phyloP scores from a whole-genome alignment of 30 jellyfish, hydroid and myxozoan species.

The Nemopilema nomurai region DNA sequence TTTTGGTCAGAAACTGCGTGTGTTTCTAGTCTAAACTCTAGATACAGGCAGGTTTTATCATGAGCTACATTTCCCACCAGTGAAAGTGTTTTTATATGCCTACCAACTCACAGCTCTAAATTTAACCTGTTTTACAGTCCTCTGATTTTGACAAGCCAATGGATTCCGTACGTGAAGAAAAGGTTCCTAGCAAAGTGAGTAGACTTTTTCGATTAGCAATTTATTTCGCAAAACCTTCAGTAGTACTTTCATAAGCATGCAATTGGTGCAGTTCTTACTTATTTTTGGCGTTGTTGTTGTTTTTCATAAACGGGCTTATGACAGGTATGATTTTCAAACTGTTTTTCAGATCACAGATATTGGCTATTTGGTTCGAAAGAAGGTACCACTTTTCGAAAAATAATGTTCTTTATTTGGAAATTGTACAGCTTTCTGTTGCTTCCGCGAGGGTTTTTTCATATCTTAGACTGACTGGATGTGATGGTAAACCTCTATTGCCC shows the following conservation, averaged over 20 bases:
- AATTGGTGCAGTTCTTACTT: neutral
- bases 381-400: conserved; percentile 19
- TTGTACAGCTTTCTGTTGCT: too few species aligned
- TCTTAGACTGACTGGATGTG: neutral
- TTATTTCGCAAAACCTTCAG: neutral
- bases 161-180: conserved; percentile 7
- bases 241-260: neutral
- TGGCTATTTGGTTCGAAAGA: conserved; percentile 63
- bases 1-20: too few species aligned
- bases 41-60: neutral
- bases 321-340: neutral
- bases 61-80: neutral
- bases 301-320: neutral
- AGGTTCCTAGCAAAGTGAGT: neutral
- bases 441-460: neutral
- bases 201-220: neutral
- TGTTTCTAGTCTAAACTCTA: too few species aligned
- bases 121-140: neutral
- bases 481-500: too few species aligned
- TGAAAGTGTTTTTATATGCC: neutral
- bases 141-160: conserved; percentile 50
- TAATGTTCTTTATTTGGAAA: neutral
- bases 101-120: neutral
- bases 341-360: conserved; percentile 42
- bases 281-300: neutral